Evolutionary conservation across 2,888 invertebrate genomes (phyloP).

Genomic region (Fabriciana adippe): DNA sequence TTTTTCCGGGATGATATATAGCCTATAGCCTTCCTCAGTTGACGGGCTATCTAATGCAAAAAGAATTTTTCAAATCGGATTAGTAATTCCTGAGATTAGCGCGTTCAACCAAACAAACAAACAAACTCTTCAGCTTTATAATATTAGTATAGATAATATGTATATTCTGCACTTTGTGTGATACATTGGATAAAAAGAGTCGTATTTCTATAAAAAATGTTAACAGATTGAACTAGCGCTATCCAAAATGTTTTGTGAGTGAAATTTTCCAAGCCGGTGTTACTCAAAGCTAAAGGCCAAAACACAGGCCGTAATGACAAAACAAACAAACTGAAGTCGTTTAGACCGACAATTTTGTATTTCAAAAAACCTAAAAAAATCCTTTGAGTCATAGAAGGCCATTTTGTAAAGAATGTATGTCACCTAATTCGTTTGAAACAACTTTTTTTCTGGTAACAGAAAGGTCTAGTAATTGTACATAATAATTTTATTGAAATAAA

Average conservation of each 20-base stretch:
- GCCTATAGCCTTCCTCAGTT: too few relatives aligned
- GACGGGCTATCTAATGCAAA: too few relatives aligned
- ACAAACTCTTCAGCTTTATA: too few relatives aligned
- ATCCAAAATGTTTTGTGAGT: conserved; percentile 18
- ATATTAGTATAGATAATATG: too few relatives aligned
- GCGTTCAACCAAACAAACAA: too few relatives aligned
- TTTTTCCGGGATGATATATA: too few relatives aligned
- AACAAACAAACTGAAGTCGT: conserved; percentile 18
- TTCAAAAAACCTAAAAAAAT: conserved; percentile 15
- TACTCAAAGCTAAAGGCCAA: conserved; percentile 23
- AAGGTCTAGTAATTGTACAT: background rate
- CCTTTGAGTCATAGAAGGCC: conserved; percentile 16
- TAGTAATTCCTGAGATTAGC: too few relatives aligned
- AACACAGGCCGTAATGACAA: conserved; percentile 23
- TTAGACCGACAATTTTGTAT: conserved; percentile 23
- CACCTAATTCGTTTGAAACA: conserved; percentile 17
- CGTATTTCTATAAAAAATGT: background rate
- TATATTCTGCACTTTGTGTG: background rate
- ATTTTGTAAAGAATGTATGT: conserved; percentile 21
- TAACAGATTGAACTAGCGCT: conserved; percentile 8
- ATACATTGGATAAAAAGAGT: background rate
- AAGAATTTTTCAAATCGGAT: too few relatives aligned
- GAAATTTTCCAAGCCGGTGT: conserved; percentile 20
- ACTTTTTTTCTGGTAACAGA: conserved; percentile 6
- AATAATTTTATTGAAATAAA: background rate